Evolutionary conservation across 2,888 invertebrate species (phyloP), one percentile per base, ranked within the genome.

Genomic region (Lithophane leautieri): DNA sequence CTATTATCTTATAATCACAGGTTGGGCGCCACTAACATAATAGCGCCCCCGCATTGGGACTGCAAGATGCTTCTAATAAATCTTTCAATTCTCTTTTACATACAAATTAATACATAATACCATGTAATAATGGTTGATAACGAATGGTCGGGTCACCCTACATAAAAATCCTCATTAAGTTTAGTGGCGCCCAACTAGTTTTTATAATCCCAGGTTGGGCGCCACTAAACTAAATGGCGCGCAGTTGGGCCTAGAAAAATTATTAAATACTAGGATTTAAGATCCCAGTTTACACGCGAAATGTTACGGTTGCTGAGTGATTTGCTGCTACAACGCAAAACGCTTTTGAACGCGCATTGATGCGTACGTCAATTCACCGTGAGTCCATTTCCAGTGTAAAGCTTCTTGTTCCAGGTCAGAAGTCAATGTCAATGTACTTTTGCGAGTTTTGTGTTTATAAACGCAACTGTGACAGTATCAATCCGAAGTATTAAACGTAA

Each of bases 21-120:
- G 19, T 19, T 63, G 62, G n/a, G 42, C 42, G 16, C 34, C 50
- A 66, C 0, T 62, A n/a, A 34, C n/a, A 34, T 28, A 19, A 19
- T 58, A 67, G 25, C 34, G 19, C 71, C 42, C 42, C 74, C 66
- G n/a, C n/a, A 9, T 4, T 34, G 77, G 60, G 69, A 52, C 11
- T 4, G 4, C 22, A 22, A 14, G 9, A n/a, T 3, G 9, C 14
- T 0, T 66, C 34, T 28, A 9, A 22, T n/a, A 34, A 8, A 42
- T 16, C 42, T 40, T 40, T 14, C 4, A 12, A 22, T 22, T 16
- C 22, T 22, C 22, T 34, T n/a, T 4, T 16, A n/a, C 4, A 62
- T n/a, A 9, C 14, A 40, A 40, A n/a, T 4, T 2, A 1, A 62
- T 40, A 62, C 9, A 50, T 50, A 50, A 19, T 19, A 50, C 19